A percentile compares a stretch with the other conserved stretches of the same genome.
Conservation (phyloP, 2,113 vertebrate species). For the Dinomys branickii region DNA sequence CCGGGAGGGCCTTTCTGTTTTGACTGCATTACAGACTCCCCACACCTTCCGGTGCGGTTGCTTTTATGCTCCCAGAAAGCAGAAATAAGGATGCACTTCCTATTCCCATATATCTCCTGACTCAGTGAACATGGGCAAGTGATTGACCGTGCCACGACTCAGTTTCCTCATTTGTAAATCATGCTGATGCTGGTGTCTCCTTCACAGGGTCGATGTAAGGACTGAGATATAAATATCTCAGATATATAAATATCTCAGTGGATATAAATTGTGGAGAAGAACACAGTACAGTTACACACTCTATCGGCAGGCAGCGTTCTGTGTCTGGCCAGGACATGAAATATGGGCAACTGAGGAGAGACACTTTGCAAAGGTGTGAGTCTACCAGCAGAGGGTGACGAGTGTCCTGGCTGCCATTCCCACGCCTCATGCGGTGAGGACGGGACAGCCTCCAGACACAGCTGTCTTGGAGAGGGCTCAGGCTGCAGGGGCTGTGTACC, state of each 20-base stretch:
- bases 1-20: background rate
- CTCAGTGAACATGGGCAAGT: background rate
- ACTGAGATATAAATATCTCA: too few species aligned
- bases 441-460: background rate
- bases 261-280: background rate
- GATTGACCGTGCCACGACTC: background rate
- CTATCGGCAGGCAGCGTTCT: background rate
- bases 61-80: background rate
- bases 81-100: background rate
- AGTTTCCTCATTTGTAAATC: background rate
- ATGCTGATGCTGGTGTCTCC: background rate
- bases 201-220: background rate
- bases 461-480: background rate
- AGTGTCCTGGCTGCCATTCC: background rate
- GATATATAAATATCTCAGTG: too few species aligned
- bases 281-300: accelerated
- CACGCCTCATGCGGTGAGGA: background rate
- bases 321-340: background rate
- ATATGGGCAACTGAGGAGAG: background rate
- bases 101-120: accelerated
- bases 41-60: background rate
- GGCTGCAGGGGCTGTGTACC: too few species aligned
- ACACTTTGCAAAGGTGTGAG: background rate
- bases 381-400: background rate
- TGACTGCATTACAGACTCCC: background rate